Base-by-base conservation (phyloP, 35 echinoderm and acorn worm species). In the Ptychodera flava region DNA sequence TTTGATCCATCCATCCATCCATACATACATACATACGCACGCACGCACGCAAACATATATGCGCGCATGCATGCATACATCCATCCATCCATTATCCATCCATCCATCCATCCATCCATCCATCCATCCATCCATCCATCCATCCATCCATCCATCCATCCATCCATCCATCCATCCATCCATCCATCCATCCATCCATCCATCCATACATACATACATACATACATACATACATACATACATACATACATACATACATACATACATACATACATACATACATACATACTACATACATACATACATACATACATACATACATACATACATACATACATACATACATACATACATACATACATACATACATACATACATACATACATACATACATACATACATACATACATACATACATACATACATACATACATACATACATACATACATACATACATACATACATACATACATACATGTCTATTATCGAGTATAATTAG, bases 261-360 rank as follows among this genome's bases (percentile, higher is more conserved):
- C 45, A 64, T 64, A 64, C 45, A 64, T 64, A 64, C 45, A 64
- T 64, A 64, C 45, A 64, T 64, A 64, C 45, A 64, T 64, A 64
- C 45, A 64, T 64, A 64, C 45, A 64, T 64, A 64, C 45, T 64
- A 64, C 45, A 64, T 64, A 64, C 45, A 64, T 64, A 64, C 45
- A 64, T 64, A 64, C 45, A 64, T 64, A 64, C 45, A 64, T 64
- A 64, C 45, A 64, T 64, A 64, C 45, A 64, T 64, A 64, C 45
- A 64, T 64, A 64, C 45, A 64, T 22, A 64, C 45, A 64, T 64
- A 64, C 45, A 64, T 64, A 64, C 45, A 64, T 64, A 64, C 45
- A 64, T 64, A 64, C 45, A 64, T 64, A 64, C 45, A 64, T 64
- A 64, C 45, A 64, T 64, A 64, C 45, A 64, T 64, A 64, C 45